Evolutionary conservation across 1,140 invertebrate species (phyloP).

Genomic region (Drosophila varians): DNA sequence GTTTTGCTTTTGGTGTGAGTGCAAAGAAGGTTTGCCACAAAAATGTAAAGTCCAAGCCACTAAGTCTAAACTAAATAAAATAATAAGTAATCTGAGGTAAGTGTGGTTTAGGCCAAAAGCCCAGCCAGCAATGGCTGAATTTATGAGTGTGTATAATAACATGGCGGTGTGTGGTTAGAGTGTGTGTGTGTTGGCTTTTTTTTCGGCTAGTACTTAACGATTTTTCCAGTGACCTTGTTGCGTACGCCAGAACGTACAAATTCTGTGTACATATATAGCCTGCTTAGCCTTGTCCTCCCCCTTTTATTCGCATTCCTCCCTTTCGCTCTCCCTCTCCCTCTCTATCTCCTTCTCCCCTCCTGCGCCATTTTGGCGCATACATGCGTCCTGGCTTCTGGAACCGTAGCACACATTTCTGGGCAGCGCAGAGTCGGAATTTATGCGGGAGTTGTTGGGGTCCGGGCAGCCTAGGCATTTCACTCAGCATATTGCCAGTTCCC

Average conservation of each 20-base stretch:
- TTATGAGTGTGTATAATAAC: slow-evolving; percentile 52
- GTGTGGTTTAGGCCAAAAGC: background rate
- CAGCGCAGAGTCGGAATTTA: slow-evolving; percentile 30
- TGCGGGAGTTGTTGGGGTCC: slow-evolving; percentile 24
- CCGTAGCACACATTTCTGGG: slow-evolving; percentile 64
- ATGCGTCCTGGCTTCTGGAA: slow-evolving; percentile 31
- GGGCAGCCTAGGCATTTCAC: slow-evolving; percentile 36
- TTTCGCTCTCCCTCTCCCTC: too few relatives aligned
- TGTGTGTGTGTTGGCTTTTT: slow-evolving; percentile 15
- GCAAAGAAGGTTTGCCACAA: background rate
- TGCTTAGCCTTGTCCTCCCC: slow-evolving; percentile 66
- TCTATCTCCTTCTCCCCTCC: too few relatives aligned
- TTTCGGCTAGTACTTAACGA: slow-evolving; percentile 70
- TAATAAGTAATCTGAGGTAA: slow-evolving; percentile 35
- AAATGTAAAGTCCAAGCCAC: background rate
- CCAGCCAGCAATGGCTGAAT: background rate
- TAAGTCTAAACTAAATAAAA: too few relatives aligned
- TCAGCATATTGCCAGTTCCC: slow-evolving; percentile 49
- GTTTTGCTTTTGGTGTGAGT: background rate
- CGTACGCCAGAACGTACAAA: slow-evolving; percentile 69
- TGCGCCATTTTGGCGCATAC: too few relatives aligned
- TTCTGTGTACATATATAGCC: slow-evolving; percentile 29
- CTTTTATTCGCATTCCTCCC: slow-evolving; percentile 27
- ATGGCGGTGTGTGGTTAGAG: slow-evolving; percentile 44
- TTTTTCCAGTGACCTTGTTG: slow-evolving; percentile 84